Evolutionary conservation across 2,888 invertebrate genomes (phyloP), one percentile per base, ranked within the genome.

Genomic region (Serripes groenlandicus): DNA sequence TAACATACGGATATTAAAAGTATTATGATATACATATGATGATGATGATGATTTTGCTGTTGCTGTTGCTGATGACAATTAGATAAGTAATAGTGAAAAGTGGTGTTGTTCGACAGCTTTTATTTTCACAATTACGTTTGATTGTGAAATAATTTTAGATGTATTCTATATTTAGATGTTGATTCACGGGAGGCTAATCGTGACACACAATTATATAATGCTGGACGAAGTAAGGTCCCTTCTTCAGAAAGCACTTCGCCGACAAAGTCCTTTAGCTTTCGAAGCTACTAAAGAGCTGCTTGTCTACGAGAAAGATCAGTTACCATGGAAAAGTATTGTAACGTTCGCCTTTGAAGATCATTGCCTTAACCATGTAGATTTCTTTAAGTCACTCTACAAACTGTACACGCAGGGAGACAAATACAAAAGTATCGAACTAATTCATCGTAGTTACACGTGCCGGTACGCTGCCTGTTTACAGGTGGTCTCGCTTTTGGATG

Each of bases 341-440:
- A 82, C 75, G 11, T 82, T 82, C 60, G 78, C 78, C 52, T 82
- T 82, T 68, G 82, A 82, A 60, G 82, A 82, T 49, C 82, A 82
- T 32, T 82, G 82, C 71, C 52, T 82, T 18, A 82, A 71, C 37
- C 68, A 82, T 34, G 74, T 75, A 32, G 35, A 37, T 1, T 60
- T 75, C 9, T 70, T 78, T 34, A 54, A 66, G 42, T 30, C 26
- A 4, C 35, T 82, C 11, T 66, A 68, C 28, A n/a, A 26, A 3
- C 32, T 60, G 3, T 75, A 66, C 35, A 35, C 21, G 18, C 18
- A n/a, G 37, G 75, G 71, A 30, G 62, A 82, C 23, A 82, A 71
- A 52, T 71, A 42, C 23, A 71, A 52, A 32, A 30, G 77, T 15
- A 42, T 82, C n/a, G 78, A 82, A 26, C 42, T 82, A 18, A 68